Percentiles rank a stretch among this genome's conserved stretches.
These are phyloP conservation scores for Pseudococcus jackbeardsleyi DNA, from an alignment of 2,888 invertebrate genomes.

Conservation along the genomic window DNA sequence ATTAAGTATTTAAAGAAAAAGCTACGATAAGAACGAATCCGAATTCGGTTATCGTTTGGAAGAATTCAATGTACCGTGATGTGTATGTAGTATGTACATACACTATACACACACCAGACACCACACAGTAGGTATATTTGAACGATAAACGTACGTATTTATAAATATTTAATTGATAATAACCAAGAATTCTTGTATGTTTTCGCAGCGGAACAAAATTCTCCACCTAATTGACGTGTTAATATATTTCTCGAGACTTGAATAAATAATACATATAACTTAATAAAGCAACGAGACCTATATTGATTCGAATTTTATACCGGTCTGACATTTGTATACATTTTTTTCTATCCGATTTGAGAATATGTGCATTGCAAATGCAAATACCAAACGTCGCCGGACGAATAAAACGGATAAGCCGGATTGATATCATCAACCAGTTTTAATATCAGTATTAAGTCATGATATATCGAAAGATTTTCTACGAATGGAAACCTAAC, in stretches of 20 bases:
- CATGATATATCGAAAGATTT: conserved; percentile 7
- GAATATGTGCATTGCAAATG: background rate
- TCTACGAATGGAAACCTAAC: conserved; percentile 40
- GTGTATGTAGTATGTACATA: background rate
- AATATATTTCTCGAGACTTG: conserved; percentile 2
- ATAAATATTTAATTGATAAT: conserved; percentile 23
- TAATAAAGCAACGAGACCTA: background rate
- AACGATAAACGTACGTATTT: background rate
- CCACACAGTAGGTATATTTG: background rate
- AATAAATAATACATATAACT: background rate
- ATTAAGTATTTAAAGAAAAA: background rate
- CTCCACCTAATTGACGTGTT: conserved; percentile 3
- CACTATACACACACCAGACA: background rate
- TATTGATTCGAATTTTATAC: background rate
- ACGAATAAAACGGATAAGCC: conserved; percentile 6
- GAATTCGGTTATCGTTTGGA: background rate
- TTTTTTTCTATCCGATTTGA: background rate
- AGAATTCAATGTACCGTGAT: background rate
- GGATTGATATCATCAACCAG: conserved; percentile 22
- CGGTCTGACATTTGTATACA: background rate
- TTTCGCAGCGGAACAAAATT: background rate
- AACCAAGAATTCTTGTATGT: background rate
- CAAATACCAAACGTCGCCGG: conserved; percentile 24
- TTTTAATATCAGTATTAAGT: conserved; percentile 14
- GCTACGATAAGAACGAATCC: background rate